Base-by-base conservation (phyloP, 2,113 vertebrate genomes). In the Antigone vipio region DNA sequence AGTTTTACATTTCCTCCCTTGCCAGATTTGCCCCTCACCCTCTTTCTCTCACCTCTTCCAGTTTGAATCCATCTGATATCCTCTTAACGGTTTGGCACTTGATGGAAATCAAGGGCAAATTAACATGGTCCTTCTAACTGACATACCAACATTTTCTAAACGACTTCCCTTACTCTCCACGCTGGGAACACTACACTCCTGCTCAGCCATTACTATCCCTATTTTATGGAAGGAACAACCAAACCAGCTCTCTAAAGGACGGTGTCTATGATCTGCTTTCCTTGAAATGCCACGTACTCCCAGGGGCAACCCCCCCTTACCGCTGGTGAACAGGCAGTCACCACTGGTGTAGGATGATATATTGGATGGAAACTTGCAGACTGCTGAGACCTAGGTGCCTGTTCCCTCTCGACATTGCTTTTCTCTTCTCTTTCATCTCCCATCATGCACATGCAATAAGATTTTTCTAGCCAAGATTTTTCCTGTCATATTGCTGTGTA, bases 61-160 rank as follows among this genome's bases (percentile, higher is more conserved):
- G 44, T 63, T 84, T 77, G 63, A 80, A 85, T 53, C 59, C 50
- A 62, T 20, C 59, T 76, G 23, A 67, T 87, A 86, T 0, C 4
- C 26, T 62, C 55, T 79, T 53, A 86, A 44, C 55, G 24, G 38
- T 62, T 92, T 89, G 53, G 49, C 77, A 83, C 40, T 42, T 79
- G 62, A 62, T 69, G 68, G 63, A 92, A 89, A 80, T 63, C 62
- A 76, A 84, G 29, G 27, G 44, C 59, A 77, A 87, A 80, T 92
- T 87, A 92, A 87, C 35, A 1, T 17, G 49, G 77, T 74, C 60
- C 49, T 73, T 87, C 85, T 80, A 84, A 92, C 9, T 73, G 73
- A 87, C 1, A 3, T 50, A 83, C 44, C 19, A 92, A 68, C 29
- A 29, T 94, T 88, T 91, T 85, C 79, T 42, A 40, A 92, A 55